phyloP scores from a whole-genome alignment of 2,888 invertebrate genomes.

The Thymelicus sylvestris region DNA sequence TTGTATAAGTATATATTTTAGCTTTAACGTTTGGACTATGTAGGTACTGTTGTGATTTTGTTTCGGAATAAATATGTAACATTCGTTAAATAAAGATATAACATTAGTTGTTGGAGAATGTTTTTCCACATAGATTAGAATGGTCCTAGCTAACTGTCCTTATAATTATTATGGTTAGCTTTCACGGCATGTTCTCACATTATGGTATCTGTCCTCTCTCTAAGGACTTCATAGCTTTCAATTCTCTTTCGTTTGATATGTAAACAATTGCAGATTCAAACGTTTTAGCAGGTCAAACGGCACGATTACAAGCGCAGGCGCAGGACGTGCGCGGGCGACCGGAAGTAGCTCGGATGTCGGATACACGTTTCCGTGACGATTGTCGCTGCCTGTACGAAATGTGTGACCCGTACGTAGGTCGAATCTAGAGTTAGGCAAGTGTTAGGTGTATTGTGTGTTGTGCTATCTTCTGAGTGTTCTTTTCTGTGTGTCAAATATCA shows the following conservation, averaged over 20 bases:
- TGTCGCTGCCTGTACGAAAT: constrained; percentile 4
- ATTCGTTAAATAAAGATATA: neutral
- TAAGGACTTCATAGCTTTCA: too few species aligned
- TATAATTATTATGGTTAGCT: too few species aligned
- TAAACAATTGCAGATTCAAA: neutral
- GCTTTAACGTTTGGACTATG: neutral
- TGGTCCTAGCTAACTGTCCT: too few species aligned
- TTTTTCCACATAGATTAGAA: neutral
- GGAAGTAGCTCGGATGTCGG: constrained; percentile 30
- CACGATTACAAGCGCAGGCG: constrained; percentile 8
- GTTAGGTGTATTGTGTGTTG: neutral
- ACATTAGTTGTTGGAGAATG: neutral
- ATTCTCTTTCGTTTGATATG: too few species aligned
- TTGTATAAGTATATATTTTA: neutral
- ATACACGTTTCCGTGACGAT: constrained; percentile 27
- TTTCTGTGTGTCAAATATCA: too few species aligned
- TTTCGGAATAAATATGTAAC: neutral
- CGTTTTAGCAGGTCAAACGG: constrained; percentile 3
- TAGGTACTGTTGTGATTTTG: neutral
- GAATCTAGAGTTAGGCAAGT: neutral
- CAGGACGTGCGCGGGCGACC: constrained; percentile 34
- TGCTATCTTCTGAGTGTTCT: neutral
- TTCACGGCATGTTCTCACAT: too few species aligned
- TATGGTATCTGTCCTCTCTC: too few species aligned
- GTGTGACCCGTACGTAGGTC: constrained; percentile 10